phyloP scores from a whole-genome alignment of 2,888 invertebrate species.

The Thyatira batis region DNA sequence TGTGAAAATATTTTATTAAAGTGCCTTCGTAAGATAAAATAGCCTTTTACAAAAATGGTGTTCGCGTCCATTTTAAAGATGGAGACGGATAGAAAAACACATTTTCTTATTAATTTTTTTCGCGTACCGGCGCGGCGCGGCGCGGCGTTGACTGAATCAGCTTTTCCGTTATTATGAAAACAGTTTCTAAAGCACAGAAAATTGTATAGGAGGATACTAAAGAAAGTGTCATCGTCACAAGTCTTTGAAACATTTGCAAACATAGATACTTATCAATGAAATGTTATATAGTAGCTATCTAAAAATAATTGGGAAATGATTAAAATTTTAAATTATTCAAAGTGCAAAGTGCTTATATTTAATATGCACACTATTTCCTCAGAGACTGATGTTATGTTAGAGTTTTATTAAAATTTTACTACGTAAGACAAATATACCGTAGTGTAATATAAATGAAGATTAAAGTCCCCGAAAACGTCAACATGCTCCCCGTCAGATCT shows the following conservation, averaged over 20 bases:
- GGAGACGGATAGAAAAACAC: slow-evolving; percentile 8
- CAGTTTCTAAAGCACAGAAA: slow-evolving; percentile 8
- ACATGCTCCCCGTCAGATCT: slow-evolving; percentile 49
- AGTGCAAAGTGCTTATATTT: no score
- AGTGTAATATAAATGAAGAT: slow-evolving; percentile 52
- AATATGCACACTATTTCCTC: no score
- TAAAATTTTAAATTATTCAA: no score
- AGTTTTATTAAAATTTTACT: background rate
- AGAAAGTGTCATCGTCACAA: slow-evolving; percentile 6
- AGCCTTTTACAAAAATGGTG: slow-evolving; percentile 7
- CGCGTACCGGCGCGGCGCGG: slow-evolving; percentile 5
- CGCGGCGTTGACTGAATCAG: slow-evolving; percentile 10
- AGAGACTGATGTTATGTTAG: background rate
- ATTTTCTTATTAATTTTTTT: slow-evolving; percentile 8
- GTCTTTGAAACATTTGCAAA: no score
- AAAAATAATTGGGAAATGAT: no score
- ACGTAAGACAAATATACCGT: slow-evolving; percentile 23
- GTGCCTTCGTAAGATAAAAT: background rate
- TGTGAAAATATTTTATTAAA: background rate
- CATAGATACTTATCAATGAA: no score
- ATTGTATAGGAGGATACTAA: slow-evolving; percentile 6
- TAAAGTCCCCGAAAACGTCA: slow-evolving; percentile 53
- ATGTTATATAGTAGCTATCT: no score
- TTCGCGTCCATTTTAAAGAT: background rate
- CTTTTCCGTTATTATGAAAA: slow-evolving; percentile 14